Evolutionary conservation across 2,888 invertebrate species (phyloP).

Genomic region (Dendrolimus pini): DNA sequence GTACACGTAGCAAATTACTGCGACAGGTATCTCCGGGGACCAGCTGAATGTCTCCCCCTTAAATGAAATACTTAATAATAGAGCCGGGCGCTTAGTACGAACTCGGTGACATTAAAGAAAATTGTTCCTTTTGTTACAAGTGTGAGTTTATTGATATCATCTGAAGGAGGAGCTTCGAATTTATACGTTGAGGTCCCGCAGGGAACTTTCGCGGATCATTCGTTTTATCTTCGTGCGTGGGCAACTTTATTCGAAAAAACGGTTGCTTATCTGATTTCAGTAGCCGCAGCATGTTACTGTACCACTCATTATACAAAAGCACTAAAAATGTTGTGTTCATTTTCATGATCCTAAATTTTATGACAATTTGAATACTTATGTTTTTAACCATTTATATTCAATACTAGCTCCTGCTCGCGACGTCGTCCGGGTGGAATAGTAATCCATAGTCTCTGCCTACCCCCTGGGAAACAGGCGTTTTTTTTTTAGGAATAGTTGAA

Average conservation of each 20-base stretch:
- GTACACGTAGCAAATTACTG: constrained; percentile 57
- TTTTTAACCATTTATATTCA: no score
- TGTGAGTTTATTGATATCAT: constrained; percentile 35
- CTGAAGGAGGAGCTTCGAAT: constrained; percentile 15
- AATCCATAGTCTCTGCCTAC: no score
- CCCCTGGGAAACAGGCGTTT: no score
- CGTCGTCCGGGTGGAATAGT: no score
- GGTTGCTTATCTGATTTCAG: neutral
- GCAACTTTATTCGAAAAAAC: neutral
- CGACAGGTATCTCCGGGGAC: constrained; percentile 66
- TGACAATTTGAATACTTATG: no score
- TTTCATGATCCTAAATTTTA: no score
- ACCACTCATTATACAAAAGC: no score
- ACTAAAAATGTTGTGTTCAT: no score
- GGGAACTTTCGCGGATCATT: neutral
- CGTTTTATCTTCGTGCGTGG: neutral
- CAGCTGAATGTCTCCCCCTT: constrained; percentile 43
- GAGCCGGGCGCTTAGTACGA: constrained; percentile 45
- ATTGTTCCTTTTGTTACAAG: constrained; percentile 38
- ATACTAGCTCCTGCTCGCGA: no score
- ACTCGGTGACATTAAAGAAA: constrained; percentile 43
- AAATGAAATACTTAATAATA: constrained; percentile 71
- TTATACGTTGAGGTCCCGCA: constrained; percentile 8
- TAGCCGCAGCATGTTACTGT: no score
- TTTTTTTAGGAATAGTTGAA: no score